Base-by-base conservation (phyloP, 92 coral and sea anemone genomes). In the Paragorgia papillata region DNA sequence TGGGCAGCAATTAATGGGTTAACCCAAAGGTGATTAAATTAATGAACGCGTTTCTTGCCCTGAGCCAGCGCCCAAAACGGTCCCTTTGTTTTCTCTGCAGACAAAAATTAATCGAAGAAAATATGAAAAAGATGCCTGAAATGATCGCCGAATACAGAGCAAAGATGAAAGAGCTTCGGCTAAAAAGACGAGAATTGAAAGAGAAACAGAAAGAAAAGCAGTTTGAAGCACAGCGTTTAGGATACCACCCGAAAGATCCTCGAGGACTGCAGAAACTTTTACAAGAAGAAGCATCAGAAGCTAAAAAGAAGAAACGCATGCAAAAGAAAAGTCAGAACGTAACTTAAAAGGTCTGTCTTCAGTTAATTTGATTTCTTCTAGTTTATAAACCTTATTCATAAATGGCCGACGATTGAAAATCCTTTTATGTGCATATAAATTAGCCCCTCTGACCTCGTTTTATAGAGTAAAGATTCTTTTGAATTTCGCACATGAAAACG, bases 101-200 rank as follows among this genome's bases (percentile, higher is more conserved):
- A 77, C 81, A 87, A 54, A 84, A 78, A 32, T 83, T 69, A 63
- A 91, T 95, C 46, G 99, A 89, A 67, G 92, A 91, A 85, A 95
- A 95, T 71, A 95, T 95, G 97, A 89, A 87, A 29, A 95, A 91
- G 32, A 95, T 95, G 99, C 97, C 97, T 2, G 73, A 82, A 80
- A 95, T 95, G 18, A 85, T 95, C 18, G 97, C 84, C 27, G 96
- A 91, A 76, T 91, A 91, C 80, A 82, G 95, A 29, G 82, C 86
- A 51, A 95, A 86, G 74, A 95, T 95, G 99, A 80, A 55, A 62
- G 92, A 85, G 33, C 81, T 80, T 2, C 90, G 97, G 44, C 82
- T 89, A 9, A 89, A 89, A 63, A 50, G 88, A 41, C 87, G 84
- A 29, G 91, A 95, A 55, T 89, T 87, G 43, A 81, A 78, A 68